Evolutionary conservation across 2,888 invertebrate genomes (phyloP), one percentile per base, ranked within the genome.

Genomic region (Meiosimyza decipiens): DNA sequence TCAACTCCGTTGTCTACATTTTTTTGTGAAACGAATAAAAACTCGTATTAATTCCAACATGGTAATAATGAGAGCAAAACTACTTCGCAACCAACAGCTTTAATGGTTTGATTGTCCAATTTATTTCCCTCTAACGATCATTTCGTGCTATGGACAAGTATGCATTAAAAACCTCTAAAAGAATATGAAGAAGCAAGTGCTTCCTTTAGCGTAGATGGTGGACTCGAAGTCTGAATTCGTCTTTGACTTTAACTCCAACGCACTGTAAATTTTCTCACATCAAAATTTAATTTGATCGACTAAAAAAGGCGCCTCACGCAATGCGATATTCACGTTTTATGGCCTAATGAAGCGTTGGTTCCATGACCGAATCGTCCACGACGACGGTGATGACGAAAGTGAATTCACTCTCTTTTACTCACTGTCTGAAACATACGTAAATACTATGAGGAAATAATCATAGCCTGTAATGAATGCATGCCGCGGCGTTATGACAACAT

Each of bases 101-200:
- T 83, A 85, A 85, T 84, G 80, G 82, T 83, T 83, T 84, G 81
- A 84, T 85, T 84, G 82, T 81, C 80, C 82, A 82, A 81, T 84
- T 84, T 83, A 83, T 83, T 79, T 79, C 77, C 79, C 75, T 40
- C 80, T 83, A 83, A 83, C 83, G 80, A 82, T 80, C 81, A 77
- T 76, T 75, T 76, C 71, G 74, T 68, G 57, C 49, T 22, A 15
- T 22, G 50, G 40, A 62, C 60, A 33, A 62, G 33, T 62, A 40
- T 62, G 47, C 60, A 33, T 62, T 62, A 40, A 52, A 52, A 65
- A 51, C 52, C 22, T 9, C 22, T 52, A 65, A 65, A 52, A 33
- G 49, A 67, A 57, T 22, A 57, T 28, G 28, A 57, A 28, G 28
- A 55, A 40, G 40, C 28, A 28, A 13, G 57, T 15, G 57, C 12